These are phyloP conservation scores for Hyles euphorbiae DNA, from an alignment of 1,140 invertebrate species.

Conservation along the genomic window DNA sequence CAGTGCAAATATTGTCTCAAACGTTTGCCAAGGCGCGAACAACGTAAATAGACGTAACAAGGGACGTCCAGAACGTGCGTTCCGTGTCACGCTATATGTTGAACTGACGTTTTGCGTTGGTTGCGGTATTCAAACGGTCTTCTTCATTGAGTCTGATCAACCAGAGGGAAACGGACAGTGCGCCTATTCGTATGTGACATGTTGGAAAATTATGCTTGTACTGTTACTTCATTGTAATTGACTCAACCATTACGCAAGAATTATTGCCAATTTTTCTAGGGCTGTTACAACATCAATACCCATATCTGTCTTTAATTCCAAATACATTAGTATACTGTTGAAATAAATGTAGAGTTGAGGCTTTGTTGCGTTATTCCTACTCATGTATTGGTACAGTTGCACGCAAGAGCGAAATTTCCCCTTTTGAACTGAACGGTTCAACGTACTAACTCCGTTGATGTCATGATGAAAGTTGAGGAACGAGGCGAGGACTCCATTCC, in stretches of 20 bases:
- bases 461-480: slow-evolving; percentile 44
- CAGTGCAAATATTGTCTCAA: slow-evolving; percentile 42
- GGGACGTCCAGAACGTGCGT: slow-evolving; percentile 47
- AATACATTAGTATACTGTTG: slow-evolving; percentile 10
- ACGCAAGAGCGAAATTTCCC: slow-evolving; percentile 32
- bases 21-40: slow-evolving; percentile 36
- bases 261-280: no score
- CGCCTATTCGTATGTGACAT: no score
- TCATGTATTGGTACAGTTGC: slow-evolving; percentile 2
- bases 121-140: slow-evolving; percentile 33
- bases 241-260: no score
- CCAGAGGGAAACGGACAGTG: slow-evolving; percentile 11
- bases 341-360: no score
- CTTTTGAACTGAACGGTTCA: slow-evolving; percentile 41
- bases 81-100: slow-evolving; percentile 44
- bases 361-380: not conserved
- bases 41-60: slow-evolving; percentile 45
- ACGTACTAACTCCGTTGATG: slow-evolving; percentile 23
- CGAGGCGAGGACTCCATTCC: slow-evolving; percentile 26
- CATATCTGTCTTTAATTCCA: not conserved
- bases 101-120: slow-evolving; percentile 44
- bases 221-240: no score
- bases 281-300: no score
- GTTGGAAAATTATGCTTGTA: no score
- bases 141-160: slow-evolving; percentile 41